These are phyloP conservation scores for Lydus trimaculatus DNA, from an alignment of 2,888 invertebrate species.

Conservation along the genomic window DNA sequence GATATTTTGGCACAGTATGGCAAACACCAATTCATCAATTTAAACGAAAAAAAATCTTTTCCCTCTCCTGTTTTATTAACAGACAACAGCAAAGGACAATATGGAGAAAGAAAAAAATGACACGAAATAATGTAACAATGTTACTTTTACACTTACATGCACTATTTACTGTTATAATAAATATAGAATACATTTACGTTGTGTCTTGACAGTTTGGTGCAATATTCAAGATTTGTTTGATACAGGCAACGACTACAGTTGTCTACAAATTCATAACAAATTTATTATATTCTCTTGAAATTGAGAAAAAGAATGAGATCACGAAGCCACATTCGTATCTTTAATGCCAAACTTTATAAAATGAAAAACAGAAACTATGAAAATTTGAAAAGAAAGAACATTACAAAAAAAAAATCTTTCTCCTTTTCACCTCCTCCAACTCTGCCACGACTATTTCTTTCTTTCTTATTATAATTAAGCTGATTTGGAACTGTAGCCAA, in stretches of 20 bases:
- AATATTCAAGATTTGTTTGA: background rate
- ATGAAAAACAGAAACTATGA: background rate
- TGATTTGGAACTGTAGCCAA: constrained; percentile 32
- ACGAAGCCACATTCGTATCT: background rate
- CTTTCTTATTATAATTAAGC: constrained; percentile 28
- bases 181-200: background rate
- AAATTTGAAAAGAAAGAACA: no score
- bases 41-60: background rate
- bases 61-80: background rate
- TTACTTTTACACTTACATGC: background rate
- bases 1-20: constrained; percentile 29
- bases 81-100: no score
- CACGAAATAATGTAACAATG: background rate
- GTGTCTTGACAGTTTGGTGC: background rate
- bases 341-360: constrained; percentile 1
- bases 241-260: background rate
- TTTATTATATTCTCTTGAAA: background rate
- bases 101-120: background rate
- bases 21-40: constrained; percentile 19
- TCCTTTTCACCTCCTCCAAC: background rate
- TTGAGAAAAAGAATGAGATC: background rate
- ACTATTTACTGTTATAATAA: background rate
- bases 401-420: background rate
- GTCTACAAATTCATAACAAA: background rate
- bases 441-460: background rate